These are phyloP conservation scores for Drosophila triauraria DNA, from an alignment of 1,140 invertebrate species.

Conservation along the genomic window DNA sequence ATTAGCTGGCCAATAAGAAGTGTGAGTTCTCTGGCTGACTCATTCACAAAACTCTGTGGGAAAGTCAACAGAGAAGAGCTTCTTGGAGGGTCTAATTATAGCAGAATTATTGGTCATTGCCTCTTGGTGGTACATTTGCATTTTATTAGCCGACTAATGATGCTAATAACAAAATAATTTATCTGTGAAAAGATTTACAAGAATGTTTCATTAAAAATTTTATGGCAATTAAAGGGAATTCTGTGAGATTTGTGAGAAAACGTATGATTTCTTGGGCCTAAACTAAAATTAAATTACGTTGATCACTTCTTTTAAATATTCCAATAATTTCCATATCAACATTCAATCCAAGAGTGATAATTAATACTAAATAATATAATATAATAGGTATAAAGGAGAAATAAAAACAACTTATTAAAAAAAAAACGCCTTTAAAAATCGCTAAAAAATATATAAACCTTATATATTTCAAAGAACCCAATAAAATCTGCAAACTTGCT, in stretches of 20 bases:
- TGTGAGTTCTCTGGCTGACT: conserved; percentile 23
- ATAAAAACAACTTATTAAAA: neutral
- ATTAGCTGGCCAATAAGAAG: conserved; percentile 51
- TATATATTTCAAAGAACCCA: too few relatives aligned
- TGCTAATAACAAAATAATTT: conserved; percentile 6
- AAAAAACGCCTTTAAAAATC: neutral
- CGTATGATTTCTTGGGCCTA: too few relatives aligned
- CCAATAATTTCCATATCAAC: too few relatives aligned
- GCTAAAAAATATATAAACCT: too few relatives aligned
- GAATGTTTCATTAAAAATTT: neutral
- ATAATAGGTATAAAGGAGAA: neutral
- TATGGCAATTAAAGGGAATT: neutral
- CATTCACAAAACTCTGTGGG: conserved; percentile 23
- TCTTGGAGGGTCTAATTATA: neutral
- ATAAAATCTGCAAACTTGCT: neutral
- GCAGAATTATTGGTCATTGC: too few relatives aligned
- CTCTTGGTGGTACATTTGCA: neutral
- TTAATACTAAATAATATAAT: too few relatives aligned
- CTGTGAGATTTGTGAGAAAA: too few relatives aligned
- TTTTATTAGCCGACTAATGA: conserved; percentile 1
- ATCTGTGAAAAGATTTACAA: neutral
- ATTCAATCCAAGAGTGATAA: too few relatives aligned
- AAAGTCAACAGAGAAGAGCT: conserved; percentile 26
- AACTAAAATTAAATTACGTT: too few relatives aligned
- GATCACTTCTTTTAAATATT: too few relatives aligned